A percentile compares a stretch with the other conserved stretches of the same genome.
These are phyloP conservation scores for Eucera pruinosa DNA, from an alignment of 2,888 invertebrate genomes.

Conservation along the genomic window DNA sequence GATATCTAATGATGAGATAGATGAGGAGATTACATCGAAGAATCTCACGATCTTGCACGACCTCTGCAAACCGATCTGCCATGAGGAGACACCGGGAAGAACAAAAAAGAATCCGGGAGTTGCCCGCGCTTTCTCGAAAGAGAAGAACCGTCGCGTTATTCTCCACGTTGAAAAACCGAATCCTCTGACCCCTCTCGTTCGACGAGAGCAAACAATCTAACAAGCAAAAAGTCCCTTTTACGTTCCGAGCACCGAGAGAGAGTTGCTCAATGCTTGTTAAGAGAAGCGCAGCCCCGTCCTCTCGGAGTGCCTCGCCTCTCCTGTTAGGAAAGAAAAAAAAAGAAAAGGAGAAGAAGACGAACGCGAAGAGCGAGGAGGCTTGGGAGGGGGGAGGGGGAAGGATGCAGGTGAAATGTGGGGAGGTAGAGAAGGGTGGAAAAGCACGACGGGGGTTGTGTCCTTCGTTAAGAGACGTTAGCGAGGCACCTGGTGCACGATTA, in stretches of 20 bases:
- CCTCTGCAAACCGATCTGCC: conserved; percentile 45
- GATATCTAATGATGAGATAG: conserved; percentile 42
- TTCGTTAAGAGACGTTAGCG: conserved; percentile 82
- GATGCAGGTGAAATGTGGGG: conserved; percentile 32
- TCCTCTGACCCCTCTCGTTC: conserved; percentile 44
- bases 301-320: conserved; percentile 38
- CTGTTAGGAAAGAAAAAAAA: conserved; percentile 23
- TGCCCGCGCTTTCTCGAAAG: conserved; percentile 33
- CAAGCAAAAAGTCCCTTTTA: conserved; percentile 77
- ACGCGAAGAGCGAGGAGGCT: neutral
- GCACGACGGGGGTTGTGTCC: conserved; percentile 72
- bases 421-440: conserved; percentile 45
- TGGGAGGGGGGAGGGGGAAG: neutral
- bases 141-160: conserved; percentile 37
- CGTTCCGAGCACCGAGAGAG: conserved; percentile 59
- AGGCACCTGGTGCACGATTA: conserved; percentile 83
- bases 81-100: conserved; percentile 1
- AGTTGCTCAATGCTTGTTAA: conserved; percentile 77
- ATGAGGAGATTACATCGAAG: conserved; percentile 33
- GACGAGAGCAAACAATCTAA: conserved; percentile 78
- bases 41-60: conserved; percentile 57
- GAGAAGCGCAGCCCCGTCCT: conserved; percentile 57
- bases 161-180: conserved; percentile 57
- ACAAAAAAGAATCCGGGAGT: conserved; percentile 56
- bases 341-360: conserved; percentile 26